Conservation (phyloP, 1,140 invertebrate species). For the Eriosoma lanigerum region DNA sequence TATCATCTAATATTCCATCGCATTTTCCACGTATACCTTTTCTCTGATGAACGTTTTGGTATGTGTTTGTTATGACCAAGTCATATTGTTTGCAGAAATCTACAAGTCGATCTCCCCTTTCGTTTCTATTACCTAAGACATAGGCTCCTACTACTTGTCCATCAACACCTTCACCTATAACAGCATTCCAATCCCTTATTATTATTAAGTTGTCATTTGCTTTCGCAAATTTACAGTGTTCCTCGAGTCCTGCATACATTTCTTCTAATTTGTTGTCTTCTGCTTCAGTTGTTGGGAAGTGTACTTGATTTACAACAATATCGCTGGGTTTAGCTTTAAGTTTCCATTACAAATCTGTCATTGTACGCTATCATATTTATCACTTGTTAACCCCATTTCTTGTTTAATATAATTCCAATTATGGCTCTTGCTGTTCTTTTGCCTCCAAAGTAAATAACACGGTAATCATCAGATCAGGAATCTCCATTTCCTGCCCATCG, state of each 20-base stretch:
- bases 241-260: constrained; percentile 10
- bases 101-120: neutral
- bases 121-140: neutral
- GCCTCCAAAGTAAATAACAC: constrained; percentile 36
- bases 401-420: constrained; percentile 32
- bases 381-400: neutral
- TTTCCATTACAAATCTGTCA: constrained; percentile 25
- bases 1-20: neutral
- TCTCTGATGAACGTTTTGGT: neutral
- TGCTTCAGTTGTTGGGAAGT: constrained; percentile 16
- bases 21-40: neutral
- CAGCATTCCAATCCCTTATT: constrained; percentile 38
- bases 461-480: constrained; percentile 24
- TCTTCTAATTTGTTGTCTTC: constrained; percentile 25
- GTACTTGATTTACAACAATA: neutral
- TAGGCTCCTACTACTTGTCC: neutral
- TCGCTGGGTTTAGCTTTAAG: neutral
- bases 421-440: constrained; percentile 23
- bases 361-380: neutral
- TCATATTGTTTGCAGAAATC: too few relatives aligned
- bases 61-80: constrained; percentile 4
- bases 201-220: neutral
- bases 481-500: too few relatives aligned
- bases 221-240: too few relatives aligned
- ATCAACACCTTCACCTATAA: constrained; percentile 29